Conservation (phyloP, 1,140 invertebrate species). For the Delia radicum region DNA sequence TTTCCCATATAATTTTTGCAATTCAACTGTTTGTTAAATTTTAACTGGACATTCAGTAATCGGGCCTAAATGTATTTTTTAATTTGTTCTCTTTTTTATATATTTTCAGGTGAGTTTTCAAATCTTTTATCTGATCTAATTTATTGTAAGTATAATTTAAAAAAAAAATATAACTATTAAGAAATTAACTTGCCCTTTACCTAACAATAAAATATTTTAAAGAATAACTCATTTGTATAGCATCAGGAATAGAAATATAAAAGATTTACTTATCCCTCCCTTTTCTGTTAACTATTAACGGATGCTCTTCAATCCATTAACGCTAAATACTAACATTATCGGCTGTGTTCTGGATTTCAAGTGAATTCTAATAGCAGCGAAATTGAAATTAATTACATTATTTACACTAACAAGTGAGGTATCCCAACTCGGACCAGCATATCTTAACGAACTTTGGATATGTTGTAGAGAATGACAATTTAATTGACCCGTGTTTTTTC, state of each 20-base stretch:
- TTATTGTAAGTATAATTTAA: neutral
- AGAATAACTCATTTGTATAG: neutral
- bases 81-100: neutral
- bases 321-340: neutral
- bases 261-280: neutral
- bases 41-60: too few relatives aligned
- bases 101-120: neutral
- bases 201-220: neutral
- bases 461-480: too few relatives aligned
- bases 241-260: neutral
- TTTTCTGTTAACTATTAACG: neutral
- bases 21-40: too few relatives aligned
- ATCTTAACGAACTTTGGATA: too few relatives aligned
- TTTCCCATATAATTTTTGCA: too few relatives aligned
- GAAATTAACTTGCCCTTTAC: neutral
- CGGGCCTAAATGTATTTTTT: too few relatives aligned
- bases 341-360: neutral
- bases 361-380: too few relatives aligned
- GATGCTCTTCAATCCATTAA: neutral
- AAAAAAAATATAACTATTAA: neutral
- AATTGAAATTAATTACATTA: too few relatives aligned
- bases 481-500: too few relatives aligned
- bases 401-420: too few relatives aligned
- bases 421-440: too few relatives aligned
- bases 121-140: neutral